These are phyloP conservation scores for Nasonia vitripennis DNA, from an alignment of 1,140 invertebrate genomes.

Conservation along the genomic window DNA sequence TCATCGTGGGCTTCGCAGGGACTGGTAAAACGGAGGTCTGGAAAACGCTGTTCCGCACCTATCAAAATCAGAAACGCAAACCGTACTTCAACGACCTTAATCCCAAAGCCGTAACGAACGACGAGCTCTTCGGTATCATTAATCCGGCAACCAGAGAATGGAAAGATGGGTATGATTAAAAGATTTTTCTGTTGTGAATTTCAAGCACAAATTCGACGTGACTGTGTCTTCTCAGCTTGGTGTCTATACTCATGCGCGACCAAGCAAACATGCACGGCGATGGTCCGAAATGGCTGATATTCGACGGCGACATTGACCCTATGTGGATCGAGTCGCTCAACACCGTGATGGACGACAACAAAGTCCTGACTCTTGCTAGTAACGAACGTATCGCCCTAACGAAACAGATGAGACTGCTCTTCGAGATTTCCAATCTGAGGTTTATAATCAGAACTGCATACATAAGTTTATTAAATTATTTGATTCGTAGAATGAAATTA, in stretches of 20 bases:
- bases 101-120: conserved; percentile 96
- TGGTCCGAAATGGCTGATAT: conserved; percentile 96
- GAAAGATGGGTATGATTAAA: conserved; percentile 86
- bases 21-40: conserved; percentile 95
- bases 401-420: conserved; percentile 91
- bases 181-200: conserved; percentile 1
- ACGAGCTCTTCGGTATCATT: conserved; percentile 96
- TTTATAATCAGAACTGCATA: conserved; percentile 34
- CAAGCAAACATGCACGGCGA: conserved; percentile 91
- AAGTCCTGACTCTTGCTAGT: conserved; percentile 94
- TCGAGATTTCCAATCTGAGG: conserved; percentile 93
- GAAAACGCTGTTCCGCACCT: conserved; percentile 91
- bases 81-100: conserved; percentile 93
- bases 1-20: conserved; percentile 93
- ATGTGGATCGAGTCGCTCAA: conserved; percentile 99
- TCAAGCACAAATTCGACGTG: background rate
- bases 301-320: conserved; percentile 98
- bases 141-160: conserved; percentile 96
- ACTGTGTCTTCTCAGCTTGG: conserved; percentile 77
- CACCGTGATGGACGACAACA: conserved; percentile 94
- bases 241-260: conserved; percentile 94
- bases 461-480: background rate
- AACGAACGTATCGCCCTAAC: conserved; percentile 96
- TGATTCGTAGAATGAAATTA: background rate
- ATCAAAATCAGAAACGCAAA: conserved; percentile 86